phyloP scores from a whole-genome alignment of 2,113 vertebrate genomes.

The Puntigrus tetrazona region DNA sequence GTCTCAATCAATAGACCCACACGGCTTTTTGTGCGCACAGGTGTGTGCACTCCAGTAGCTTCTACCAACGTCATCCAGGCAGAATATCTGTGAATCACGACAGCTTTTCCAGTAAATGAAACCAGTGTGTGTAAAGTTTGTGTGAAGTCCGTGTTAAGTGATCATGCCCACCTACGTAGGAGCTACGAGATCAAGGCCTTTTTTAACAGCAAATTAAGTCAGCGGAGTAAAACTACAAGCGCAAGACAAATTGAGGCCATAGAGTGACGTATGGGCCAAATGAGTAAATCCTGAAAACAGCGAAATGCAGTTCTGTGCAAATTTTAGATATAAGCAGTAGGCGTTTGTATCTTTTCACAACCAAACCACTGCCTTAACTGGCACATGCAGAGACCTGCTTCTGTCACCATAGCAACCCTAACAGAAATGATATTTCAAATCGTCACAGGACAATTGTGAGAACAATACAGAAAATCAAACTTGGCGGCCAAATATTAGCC shows the following conservation, averaged over 20 bases:
- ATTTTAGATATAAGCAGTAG: constrained; percentile 16
- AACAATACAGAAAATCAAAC: constrained; percentile 35
- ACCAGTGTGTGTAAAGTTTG: not conserved
- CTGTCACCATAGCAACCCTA: constrained; percentile 72
- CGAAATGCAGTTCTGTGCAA: not conserved
- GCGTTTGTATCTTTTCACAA: constrained; percentile 39
- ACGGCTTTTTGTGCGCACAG: not conserved
- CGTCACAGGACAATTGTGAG: constrained; percentile 61
- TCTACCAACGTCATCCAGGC: constrained; percentile 17
- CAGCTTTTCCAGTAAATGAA: not conserved
- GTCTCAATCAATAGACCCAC: constrained; percentile 13
- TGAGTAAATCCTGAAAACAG: not conserved
- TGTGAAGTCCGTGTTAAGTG: constrained; percentile 33
- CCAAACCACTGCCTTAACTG: constrained; percentile 67
- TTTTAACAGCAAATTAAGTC: not conserved
- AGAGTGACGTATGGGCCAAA: not conserved
- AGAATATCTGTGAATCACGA: constrained; percentile 19
- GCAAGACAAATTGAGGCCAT: not conserved
- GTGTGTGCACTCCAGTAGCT: not conserved
- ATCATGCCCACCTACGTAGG: constrained; percentile 43
- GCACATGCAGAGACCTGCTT: constrained; percentile 61
- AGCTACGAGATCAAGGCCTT: not conserved
- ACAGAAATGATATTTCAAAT: constrained; percentile 67
- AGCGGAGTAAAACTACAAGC: constrained; percentile 11
- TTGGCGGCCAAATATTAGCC: not conserved